These are phyloP conservation scores for Ennomos quercinarius DNA, from an alignment of 2,888 invertebrate species.

Conservation along the genomic window DNA sequence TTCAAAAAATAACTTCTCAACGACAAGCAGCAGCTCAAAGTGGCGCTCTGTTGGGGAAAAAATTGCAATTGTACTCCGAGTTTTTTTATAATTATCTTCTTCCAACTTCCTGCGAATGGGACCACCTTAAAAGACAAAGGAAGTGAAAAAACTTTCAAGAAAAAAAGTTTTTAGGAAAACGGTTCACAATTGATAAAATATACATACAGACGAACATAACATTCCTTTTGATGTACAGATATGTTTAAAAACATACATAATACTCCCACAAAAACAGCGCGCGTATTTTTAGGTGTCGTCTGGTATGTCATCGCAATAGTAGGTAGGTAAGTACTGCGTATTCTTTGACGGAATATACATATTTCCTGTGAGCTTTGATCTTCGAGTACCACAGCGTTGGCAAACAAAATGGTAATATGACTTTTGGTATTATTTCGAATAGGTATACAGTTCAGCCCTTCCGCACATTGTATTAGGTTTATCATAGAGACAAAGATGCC, in stretches of 20 bases:
- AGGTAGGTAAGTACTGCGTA: constrained; percentile 13
- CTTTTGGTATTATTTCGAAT: constrained; percentile 32
- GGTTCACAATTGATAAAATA: no score
- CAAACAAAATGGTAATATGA: constrained; percentile 36
- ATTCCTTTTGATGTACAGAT: background rate
- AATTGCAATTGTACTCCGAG: no score
- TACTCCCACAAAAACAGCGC: constrained; percentile 31
- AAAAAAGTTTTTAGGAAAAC: no score
- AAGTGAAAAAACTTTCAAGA: no score
- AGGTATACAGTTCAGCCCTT: constrained; percentile 8
- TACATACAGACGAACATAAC: no score
- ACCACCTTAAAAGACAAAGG: no score
- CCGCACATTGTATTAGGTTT: constrained; percentile 28
- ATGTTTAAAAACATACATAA: constrained; percentile 12
- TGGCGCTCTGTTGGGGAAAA: no score
- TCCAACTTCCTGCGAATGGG: no score
- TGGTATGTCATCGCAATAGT: constrained; percentile 28
- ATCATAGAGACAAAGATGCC: no score
- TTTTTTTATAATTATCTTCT: no score
- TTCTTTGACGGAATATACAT: constrained; percentile 40
- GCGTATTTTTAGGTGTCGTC: constrained; percentile 30
- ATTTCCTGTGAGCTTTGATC: constrained; percentile 39
- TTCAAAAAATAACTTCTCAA: no score
- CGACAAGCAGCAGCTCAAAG: no score
- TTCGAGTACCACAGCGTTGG: constrained; percentile 28